phyloP scores from a whole-genome alignment of 2,113 vertebrate genomes.

The Corydoras sp. region DNA sequence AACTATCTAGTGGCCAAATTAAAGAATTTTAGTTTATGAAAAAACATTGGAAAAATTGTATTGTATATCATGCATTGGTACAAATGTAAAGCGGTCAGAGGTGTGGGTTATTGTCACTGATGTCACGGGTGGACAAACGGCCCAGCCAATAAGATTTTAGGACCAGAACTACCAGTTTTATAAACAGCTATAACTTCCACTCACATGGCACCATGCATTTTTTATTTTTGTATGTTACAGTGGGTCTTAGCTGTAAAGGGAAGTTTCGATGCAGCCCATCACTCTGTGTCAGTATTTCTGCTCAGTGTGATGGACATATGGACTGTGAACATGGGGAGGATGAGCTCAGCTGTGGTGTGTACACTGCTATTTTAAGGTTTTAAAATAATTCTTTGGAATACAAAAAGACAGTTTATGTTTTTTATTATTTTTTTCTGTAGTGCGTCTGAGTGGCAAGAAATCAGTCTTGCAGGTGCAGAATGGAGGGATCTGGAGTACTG shows the following conservation, averaged over 20 bases:
- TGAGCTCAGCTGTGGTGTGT: conserved; percentile 68
- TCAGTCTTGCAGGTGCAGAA: conserved; percentile 66
- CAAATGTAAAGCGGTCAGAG: too few species aligned
- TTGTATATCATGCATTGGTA: too few species aligned
- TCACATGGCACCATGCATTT: background rate
- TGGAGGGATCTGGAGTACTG: conserved; percentile 61
- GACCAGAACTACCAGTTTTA: too few species aligned
- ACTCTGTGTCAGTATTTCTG: conserved; percentile 53
- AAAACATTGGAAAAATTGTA: too few species aligned
- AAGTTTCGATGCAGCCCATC: conserved; percentile 64
- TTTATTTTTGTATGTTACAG: conserved; percentile 39
- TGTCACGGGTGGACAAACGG: too few species aligned
- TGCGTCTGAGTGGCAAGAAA: conserved; percentile 65
- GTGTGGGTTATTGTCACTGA: too few species aligned
- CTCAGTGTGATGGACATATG: conserved; percentile 60
- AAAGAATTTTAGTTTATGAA: too few species aligned
- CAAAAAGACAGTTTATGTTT: background rate
- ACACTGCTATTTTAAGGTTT: background rate
- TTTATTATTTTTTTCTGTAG: conserved; percentile 42
- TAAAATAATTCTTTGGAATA: background rate
- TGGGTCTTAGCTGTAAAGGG: conserved; percentile 63
- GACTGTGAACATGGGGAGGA: conserved; percentile 66
- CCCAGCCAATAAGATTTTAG: too few species aligned
- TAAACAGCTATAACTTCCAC: background rate
- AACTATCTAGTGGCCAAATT: too few species aligned